Conservation (phyloP, 2,888 invertebrate genomes). For the Hartigia nigra region DNA sequence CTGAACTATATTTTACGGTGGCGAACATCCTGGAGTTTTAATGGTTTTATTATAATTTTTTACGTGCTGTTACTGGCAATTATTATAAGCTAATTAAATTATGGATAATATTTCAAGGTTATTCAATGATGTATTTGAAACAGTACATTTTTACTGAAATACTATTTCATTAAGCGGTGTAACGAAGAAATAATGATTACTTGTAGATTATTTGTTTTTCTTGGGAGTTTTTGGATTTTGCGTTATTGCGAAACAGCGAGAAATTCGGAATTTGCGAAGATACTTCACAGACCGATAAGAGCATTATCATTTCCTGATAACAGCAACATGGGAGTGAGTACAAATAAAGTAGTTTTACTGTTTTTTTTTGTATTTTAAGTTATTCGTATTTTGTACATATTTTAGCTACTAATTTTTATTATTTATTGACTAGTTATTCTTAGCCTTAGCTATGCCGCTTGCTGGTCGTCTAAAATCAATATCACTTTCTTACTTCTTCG, state of each 20-base stretch:
- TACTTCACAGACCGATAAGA: slow-evolving; percentile 60
- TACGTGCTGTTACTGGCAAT: neutral
- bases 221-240: neutral
- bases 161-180: neutral
- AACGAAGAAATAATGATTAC: slow-evolving; percentile 6
- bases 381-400: slow-evolving; percentile 15
- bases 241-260: neutral
- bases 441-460: slow-evolving; percentile 78
- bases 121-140: neutral
- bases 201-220: neutral
- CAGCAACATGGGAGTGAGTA: slow-evolving; percentile 61
- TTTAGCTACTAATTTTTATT: no score
- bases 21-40: neutral
- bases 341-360: neutral
- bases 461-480: slow-evolving; percentile 77
- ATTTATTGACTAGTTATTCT: slow-evolving; percentile 72
- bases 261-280: slow-evolving; percentile 56
- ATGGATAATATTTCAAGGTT: neutral
- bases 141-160: neutral
- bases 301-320: slow-evolving; percentile 57
- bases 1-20: neutral
- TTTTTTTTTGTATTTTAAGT: slow-evolving; percentile 1
- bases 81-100: neutral
- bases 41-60: neutral
- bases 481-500: slow-evolving; percentile 80